phyloP scores from a whole-genome alignment of 2,888 invertebrate species.

The Epinotia bilunana region DNA sequence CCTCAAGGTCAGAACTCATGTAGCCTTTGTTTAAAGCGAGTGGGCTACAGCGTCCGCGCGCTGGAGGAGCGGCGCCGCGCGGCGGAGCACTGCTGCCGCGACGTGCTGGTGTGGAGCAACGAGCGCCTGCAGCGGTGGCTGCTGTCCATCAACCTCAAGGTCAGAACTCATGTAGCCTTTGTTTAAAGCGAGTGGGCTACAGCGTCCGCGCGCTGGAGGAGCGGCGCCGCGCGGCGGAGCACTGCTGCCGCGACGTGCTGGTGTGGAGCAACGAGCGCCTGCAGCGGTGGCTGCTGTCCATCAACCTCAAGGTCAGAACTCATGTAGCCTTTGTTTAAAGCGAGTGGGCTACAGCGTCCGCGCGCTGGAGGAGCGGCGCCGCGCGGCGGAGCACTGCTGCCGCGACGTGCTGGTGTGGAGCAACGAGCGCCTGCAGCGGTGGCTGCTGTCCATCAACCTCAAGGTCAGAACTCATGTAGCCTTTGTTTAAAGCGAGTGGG shows the following conservation, averaged over 20 bases:
- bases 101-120: constrained; percentile 99
- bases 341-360: constrained; percentile 98
- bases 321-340: no score
- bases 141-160: constrained; percentile 95
- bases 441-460: constrained; percentile 96
- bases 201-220: constrained; percentile 97
- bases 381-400: constrained; percentile 90
- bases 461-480: constrained; percentile 84
- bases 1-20: constrained; percentile 87
- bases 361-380: constrained; percentile 95
- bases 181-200: constrained; percentile 97
- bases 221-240: constrained; percentile 92
- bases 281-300: constrained; percentile 96
- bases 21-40: constrained; percentile 76
- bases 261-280: constrained; percentile 99
- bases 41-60: constrained; percentile 98
- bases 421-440: constrained; percentile 98
- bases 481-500: constrained; percentile 91
- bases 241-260: constrained; percentile 93
- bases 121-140: constrained; percentile 99
- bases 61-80: constrained; percentile 96
- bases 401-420: constrained; percentile 99
- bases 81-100: constrained; percentile 90
- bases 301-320: constrained; percentile 92
- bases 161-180: constrained; percentile 57